Evolutionary conservation across 2,113 vertebrate species (phyloP).

Genomic region (Numida meleagris): DNA sequence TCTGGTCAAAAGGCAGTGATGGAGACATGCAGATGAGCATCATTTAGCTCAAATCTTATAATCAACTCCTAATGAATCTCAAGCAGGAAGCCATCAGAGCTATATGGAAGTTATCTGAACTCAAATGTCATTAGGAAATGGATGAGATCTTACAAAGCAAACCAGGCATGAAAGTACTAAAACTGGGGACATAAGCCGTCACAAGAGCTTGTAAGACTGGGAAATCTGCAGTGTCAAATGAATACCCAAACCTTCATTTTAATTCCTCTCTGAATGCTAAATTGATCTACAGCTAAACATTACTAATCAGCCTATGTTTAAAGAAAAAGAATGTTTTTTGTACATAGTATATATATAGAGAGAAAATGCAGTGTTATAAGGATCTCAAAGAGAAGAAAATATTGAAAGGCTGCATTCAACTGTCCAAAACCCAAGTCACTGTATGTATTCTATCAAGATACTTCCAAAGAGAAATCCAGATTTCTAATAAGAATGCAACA

Average conservation of each 20-base stretch:
- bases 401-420: neutral
- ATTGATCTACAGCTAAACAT: neutral
- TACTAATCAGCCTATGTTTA: neutral
- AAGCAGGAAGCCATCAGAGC: neutral
- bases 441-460: neutral
- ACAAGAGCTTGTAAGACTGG: neutral
- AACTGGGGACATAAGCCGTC: neutral
- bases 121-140: neutral
- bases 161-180: neutral
- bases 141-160: neutral
- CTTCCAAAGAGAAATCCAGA: neutral
- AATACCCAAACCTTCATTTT: neutral
- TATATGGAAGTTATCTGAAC: neutral
- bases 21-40: neutral
- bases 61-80: neutral
- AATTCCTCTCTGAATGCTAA: neutral
- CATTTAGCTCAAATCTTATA: neutral
- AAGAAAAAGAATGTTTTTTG: neutral
- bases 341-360: neutral
- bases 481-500: neutral
- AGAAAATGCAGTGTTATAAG: neutral
- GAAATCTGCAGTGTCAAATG: neutral
- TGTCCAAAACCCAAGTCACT: neutral
- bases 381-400: neutral
- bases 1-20: accelerated